Evolutionary conservation across 2,888 invertebrate species (phyloP).

Genomic region (Himalopsyche kuldschensis): DNA sequence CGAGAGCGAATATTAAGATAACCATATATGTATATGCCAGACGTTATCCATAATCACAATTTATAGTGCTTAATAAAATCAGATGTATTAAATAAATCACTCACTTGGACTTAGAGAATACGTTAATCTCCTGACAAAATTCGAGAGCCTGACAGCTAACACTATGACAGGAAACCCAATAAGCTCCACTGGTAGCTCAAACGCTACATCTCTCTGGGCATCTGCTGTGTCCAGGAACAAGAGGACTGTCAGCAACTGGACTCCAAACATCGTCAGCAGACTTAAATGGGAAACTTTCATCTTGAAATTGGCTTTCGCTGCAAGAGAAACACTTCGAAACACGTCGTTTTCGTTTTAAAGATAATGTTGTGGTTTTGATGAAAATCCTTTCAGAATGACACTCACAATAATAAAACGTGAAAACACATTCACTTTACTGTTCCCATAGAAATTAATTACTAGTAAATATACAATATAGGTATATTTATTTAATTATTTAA

Average conservation of each 20-base stretch:
- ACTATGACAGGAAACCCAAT: slow-evolving; percentile 84
- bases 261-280: slow-evolving; percentile 42
- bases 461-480: not conserved
- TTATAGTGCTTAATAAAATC: no score
- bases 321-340: not conserved
- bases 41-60: no score
- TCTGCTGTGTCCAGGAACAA: slow-evolving; percentile 44
- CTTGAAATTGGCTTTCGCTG: not conserved
- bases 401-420: not conserved
- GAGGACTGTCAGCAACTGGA: slow-evolving; percentile 42
- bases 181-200: slow-evolving; percentile 81
- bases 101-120: slow-evolving; percentile 83
- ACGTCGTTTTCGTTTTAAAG: not conserved
- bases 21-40: no score
- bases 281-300: slow-evolving; percentile 45
- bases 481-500: not conserved
- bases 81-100: slow-evolving; percentile 42
- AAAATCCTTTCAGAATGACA: not conserved
- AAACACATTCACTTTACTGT: not conserved
- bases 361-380: not conserved
- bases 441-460: not conserved
- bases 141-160: slow-evolving; percentile 73
- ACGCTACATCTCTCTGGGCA: slow-evolving; percentile 45
- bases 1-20: no score
- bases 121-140: slow-evolving; percentile 80